Conservation (phyloP, 2,797 vertebrate species). For the Coluber constrictor region DNA sequence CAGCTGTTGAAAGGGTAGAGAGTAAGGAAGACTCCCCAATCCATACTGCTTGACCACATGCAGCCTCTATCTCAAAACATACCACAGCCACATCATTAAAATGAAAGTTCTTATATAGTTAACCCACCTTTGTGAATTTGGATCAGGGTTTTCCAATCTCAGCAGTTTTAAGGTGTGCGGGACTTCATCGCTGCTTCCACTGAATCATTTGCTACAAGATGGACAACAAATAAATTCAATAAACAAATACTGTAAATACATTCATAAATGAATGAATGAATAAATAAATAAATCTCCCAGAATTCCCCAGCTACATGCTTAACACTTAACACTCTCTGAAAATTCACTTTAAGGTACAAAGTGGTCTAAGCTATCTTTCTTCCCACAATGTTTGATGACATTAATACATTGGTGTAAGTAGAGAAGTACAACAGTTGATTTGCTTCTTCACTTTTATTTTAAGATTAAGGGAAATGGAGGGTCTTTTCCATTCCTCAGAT, state of each 20-base stretch:
- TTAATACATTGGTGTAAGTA: not conserved
- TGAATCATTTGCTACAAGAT: not conserved
- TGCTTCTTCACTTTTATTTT: not conserved
- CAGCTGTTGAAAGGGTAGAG: no score
- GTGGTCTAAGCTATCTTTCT: no score
- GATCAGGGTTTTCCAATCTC: not conserved
- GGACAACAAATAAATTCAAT: not conserved
- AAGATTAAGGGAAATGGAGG: not conserved
- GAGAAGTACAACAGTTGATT: not conserved
- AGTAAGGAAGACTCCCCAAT: not conserved
- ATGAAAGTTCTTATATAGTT: not conserved
- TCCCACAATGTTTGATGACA: not conserved
- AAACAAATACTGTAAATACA: not conserved
- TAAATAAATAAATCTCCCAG: not conserved
- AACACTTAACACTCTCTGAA: not conserved
- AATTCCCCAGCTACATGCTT: not conserved
- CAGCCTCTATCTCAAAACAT: no score
- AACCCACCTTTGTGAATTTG: not conserved
- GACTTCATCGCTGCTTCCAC: not conserved
- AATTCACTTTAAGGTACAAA: not conserved
- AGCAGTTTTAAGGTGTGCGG: not conserved
- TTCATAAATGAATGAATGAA: not conserved
- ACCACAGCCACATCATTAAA: not conserved
- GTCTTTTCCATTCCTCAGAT: constrained; percentile 1
- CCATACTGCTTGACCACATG: not conserved